These are phyloP conservation scores for Pipistrellus pipistrellus DNA, from an alignment of 2,797 vertebrate species.

Conservation along the genomic window DNA sequence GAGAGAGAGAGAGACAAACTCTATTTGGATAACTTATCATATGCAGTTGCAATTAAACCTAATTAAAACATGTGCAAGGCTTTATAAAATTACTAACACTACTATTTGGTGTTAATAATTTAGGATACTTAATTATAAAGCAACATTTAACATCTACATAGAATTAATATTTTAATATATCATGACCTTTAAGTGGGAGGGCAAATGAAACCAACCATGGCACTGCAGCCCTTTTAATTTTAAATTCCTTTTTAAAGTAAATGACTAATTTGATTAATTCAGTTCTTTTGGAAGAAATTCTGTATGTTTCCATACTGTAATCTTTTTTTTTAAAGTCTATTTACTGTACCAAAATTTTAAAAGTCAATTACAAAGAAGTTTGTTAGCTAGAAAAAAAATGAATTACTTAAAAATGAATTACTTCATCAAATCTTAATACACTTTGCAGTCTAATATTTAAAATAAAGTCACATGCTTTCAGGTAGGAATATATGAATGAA, in stretches of 20 bases:
- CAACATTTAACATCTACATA: conserved; percentile 9
- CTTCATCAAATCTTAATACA: not conserved
- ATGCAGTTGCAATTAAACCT: not conserved
- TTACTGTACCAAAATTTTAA: not conserved
- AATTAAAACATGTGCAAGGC: conserved; percentile 8
- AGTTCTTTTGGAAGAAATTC: not conserved
- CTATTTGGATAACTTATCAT: not conserved
- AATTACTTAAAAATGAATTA: not conserved
- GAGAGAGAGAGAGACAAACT: not conserved
- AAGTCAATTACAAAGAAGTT: conserved; percentile 4
- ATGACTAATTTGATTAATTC: conserved; percentile 7
- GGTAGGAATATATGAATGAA: not conserved
- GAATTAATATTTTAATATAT: conserved; percentile 51
- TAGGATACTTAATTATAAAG: conserved; percentile 52
- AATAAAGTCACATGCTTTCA: not conserved
- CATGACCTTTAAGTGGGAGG: not conserved
- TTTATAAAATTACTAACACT: conserved; percentile 35
- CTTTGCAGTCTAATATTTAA: conserved; percentile 17
- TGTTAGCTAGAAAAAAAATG: not conserved
- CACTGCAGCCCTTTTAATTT: not conserved
- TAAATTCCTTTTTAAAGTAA: conserved; percentile 20
- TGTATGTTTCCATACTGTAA: not conserved
- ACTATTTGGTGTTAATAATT: conserved; percentile 25
- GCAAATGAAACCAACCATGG: not conserved
- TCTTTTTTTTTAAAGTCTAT: not conserved